A percentile compares a stretch with the other conserved stretches of the same genome.
Evolutionary conservation across 1,140 invertebrate genomes (phyloP).

Genomic region (Acromyrmex echinatior): DNA sequence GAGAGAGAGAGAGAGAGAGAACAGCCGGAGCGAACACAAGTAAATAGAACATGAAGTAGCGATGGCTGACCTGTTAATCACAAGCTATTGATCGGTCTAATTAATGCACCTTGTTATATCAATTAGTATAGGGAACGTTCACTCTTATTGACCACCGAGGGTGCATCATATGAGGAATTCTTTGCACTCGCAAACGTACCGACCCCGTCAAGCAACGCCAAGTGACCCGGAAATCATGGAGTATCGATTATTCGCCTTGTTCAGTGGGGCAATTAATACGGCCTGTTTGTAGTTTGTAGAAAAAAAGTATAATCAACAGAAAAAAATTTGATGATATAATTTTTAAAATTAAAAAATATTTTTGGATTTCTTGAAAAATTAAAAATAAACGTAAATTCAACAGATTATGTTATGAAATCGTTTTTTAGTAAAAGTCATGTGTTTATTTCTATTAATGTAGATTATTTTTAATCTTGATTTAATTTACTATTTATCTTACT

Average conservation of each 20-base stretch:
- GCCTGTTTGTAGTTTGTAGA: not conserved
- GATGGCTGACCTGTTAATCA: constrained; percentile 62
- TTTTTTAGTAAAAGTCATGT: not conserved
- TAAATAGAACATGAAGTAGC: constrained; percentile 45
- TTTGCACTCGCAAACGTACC: constrained; percentile 41
- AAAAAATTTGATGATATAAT: not conserved
- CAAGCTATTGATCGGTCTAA: constrained; percentile 51
- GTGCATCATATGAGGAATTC: constrained; percentile 23
- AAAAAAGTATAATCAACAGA: not conserved
- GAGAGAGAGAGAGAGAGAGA: not conserved
- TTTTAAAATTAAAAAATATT: not conserved
- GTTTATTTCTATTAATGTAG: too few relatives aligned
- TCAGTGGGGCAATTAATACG: constrained; percentile 26
- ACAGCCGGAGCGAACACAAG: constrained; percentile 31
- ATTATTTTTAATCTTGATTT: too few relatives aligned
- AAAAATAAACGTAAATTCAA: not conserved
- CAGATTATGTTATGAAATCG: not conserved
- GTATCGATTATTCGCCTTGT: constrained; percentile 15
- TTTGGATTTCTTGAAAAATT: not conserved
- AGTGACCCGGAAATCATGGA: constrained; percentile 52
- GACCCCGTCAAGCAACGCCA: constrained; percentile 15
- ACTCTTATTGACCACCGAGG: constrained; percentile 26
- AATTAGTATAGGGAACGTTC: constrained; percentile 18
- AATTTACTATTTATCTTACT: too few relatives aligned
- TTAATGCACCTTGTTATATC: constrained; percentile 61